phyloP scores from a whole-genome alignment of 2,797 vertebrate species.

The Trachops cirrhosus region DNA sequence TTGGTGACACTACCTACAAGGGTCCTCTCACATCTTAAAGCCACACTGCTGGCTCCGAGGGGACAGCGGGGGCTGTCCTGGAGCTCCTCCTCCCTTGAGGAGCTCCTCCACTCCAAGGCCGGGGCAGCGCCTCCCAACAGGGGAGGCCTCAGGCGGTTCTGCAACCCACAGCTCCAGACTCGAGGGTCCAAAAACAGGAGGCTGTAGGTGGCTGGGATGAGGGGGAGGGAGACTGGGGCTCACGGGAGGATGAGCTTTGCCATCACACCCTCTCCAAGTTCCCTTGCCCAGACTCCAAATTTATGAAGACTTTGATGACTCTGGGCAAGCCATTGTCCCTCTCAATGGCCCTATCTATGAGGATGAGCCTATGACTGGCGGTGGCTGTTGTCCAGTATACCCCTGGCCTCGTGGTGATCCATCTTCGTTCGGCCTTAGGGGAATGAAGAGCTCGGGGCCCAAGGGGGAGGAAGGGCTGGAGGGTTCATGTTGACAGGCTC shows the following conservation, averaged over 20 bases:
- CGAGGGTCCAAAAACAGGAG: not conserved
- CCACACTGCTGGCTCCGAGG: not conserved
- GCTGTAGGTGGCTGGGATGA: not conserved
- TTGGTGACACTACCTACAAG: not conserved
- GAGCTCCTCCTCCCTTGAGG: not conserved
- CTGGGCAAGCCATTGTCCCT: not conserved
- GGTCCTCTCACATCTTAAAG: not conserved
- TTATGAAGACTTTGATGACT: not conserved
- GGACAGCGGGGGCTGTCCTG: not conserved
- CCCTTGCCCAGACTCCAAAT: not conserved
- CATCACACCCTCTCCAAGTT: not conserved
- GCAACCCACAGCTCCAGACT: not conserved
- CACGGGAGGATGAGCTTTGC: not conserved
- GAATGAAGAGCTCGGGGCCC: not conserved
- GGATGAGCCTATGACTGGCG: not conserved
- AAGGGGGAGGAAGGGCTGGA: rapidly evolving
- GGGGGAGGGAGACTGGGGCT: not conserved
- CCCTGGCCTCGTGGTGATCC: no score
- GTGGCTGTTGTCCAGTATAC: no score
- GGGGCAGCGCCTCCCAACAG: not conserved
- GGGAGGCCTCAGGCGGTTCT: rapidly evolving
- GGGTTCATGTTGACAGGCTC: not conserved
- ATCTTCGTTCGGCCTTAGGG: not conserved
- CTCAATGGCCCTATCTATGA: not conserved
- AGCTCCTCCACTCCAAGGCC: not conserved